Evolutionary conservation across 2,888 invertebrate genomes (phyloP).

Genomic region (Mechanitis mazaeus): DNA sequence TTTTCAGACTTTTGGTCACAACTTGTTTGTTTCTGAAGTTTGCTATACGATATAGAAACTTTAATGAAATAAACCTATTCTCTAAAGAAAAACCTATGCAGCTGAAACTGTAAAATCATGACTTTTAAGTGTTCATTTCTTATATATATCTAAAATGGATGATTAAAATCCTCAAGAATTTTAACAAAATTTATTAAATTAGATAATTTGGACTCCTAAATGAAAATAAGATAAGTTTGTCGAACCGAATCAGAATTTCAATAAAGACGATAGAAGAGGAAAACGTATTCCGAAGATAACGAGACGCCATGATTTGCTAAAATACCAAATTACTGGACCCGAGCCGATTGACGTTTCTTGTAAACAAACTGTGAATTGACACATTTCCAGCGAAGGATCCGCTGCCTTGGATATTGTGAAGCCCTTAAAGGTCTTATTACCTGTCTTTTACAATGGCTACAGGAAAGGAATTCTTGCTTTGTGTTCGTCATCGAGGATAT

Average conservation of each 20-base stretch:
- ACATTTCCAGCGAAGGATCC: constrained; percentile 15
- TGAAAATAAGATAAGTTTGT: not conserved
- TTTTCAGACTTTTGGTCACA: not conserved
- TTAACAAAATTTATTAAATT: too few relatives aligned
- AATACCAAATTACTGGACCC: constrained; percentile 27
- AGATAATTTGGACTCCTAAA: not conserved
- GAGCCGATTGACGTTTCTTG: constrained; percentile 23
- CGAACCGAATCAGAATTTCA: not conserved
- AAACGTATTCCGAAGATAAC: constrained; percentile 12
- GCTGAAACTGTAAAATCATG: not conserved
- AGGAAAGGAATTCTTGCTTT: constrained; percentile 1
- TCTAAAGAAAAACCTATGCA: not conserved
- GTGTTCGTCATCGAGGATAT: not conserved
- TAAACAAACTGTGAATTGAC: constrained; percentile 28
- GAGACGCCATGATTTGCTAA: constrained; percentile 27
- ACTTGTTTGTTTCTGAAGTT: not conserved
- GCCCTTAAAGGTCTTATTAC: constrained; percentile 4
- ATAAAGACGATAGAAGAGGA: not conserved
- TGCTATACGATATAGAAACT: not conserved
- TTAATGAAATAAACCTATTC: constrained; percentile 2
- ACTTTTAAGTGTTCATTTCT: too few relatives aligned
- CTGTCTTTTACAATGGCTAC: not conserved
- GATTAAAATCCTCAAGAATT: too few relatives aligned
- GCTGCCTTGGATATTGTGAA: constrained; percentile 1
- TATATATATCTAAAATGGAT: too few relatives aligned